Conservation (phyloP, 2,113 vertebrate species). For the Polypterus bichir region DNA sequence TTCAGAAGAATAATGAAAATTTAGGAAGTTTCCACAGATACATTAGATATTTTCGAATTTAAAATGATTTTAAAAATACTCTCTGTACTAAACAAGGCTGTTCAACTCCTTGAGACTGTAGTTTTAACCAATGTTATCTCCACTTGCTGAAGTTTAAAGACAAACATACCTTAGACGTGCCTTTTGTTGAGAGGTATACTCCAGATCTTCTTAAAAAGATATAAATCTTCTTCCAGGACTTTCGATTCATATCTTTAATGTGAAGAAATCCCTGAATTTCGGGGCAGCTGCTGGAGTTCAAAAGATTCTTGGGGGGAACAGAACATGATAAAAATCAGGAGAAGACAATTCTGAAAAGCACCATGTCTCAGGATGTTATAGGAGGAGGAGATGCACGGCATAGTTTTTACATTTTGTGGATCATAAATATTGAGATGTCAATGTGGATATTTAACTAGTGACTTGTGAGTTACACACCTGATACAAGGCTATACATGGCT, state of each 20-base stretch:
- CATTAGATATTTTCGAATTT: too few relatives aligned
- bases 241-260: conserved; percentile 83
- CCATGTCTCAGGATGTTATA: neutral
- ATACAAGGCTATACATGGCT: too few relatives aligned
- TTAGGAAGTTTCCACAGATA: too few relatives aligned
- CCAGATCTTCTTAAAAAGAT: conserved; percentile 87
- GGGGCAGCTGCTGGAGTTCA: conserved; percentile 82
- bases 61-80: too few relatives aligned
- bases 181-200: conserved; percentile 93
- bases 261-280: conserved; percentile 93
- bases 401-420: too few relatives aligned
- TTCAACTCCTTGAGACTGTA: too few relatives aligned
- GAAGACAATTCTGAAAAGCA: conserved; percentile 4
- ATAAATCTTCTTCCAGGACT: conserved; percentile 90
- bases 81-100: too few relatives aligned
- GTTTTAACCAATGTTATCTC: too few relatives aligned
- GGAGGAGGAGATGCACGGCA: neutral
- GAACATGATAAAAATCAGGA: conserved; percentile 14
- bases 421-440: too few relatives aligned
- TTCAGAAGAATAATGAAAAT: too few relatives aligned
- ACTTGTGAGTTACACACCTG: too few relatives aligned
- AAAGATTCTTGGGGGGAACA: conserved; percentile 67
- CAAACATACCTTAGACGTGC: conserved; percentile 82
- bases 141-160: neutral
- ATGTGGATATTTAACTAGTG: too few relatives aligned